phyloP scores from a whole-genome alignment of 1,140 invertebrate genomes.

The Diploscapter pachys region DNA sequence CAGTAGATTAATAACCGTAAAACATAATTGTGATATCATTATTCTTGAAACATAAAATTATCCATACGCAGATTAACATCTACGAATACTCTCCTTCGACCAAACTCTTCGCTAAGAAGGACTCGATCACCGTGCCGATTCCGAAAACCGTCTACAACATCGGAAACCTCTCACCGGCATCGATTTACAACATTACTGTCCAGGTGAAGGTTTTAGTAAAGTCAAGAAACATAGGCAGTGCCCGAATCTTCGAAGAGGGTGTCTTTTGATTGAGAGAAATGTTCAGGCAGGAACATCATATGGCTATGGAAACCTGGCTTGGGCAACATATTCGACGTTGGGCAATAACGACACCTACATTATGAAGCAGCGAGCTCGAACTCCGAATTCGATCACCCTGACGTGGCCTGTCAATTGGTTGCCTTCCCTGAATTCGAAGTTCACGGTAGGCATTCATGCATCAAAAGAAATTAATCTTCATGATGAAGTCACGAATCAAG shows the following conservation, averaged over 20 bases:
- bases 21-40: not conserved
- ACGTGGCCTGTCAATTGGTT: constrained; percentile 25
- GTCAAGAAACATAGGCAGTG: not conserved
- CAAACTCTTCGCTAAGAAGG: constrained; percentile 7
- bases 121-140: constrained; percentile 20
- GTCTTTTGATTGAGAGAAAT: too few relatives aligned
- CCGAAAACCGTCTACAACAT: constrained; percentile 13
- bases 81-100: constrained; percentile 13
- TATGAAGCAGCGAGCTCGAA: constrained; percentile 11
- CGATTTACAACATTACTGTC: constrained; percentile 23
- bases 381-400: constrained; percentile 10
- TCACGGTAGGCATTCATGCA: constrained; percentile 8
- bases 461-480: not conserved
- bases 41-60: not conserved
- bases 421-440: constrained; percentile 16
- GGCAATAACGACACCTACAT: constrained; percentile 9
- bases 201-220: constrained; percentile 6
- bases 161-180: constrained; percentile 16
- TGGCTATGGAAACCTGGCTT: constrained; percentile 27
- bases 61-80: constrained; percentile 17
- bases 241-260: too few relatives aligned
- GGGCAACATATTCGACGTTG: constrained; percentile 22
- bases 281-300: constrained; percentile 25
- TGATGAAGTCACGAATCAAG: too few relatives aligned
- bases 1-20: too few relatives aligned